These are phyloP conservation scores for Hymenopus coronatus DNA, from an alignment of 2,888 invertebrate species.

Conservation along the genomic window DNA sequence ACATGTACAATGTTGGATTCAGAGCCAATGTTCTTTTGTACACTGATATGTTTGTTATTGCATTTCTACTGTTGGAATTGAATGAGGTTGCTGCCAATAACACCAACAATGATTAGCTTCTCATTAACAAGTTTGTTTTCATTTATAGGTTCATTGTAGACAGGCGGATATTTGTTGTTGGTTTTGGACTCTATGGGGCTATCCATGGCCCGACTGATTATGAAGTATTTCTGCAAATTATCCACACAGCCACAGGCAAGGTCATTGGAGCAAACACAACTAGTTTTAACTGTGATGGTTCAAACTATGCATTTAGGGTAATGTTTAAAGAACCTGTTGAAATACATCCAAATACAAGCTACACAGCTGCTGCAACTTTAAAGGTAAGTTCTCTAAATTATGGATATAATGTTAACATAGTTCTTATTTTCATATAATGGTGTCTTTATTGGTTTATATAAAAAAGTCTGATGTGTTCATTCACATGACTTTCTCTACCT, in stretches of 20 bases:
- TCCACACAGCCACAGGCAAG: slow-evolving; percentile 71
- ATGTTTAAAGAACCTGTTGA: slow-evolving; percentile 84
- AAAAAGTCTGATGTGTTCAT: too few species aligned
- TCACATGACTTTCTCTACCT: too few species aligned
- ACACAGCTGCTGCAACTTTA: slow-evolving; percentile 75
- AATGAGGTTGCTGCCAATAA: too few species aligned
- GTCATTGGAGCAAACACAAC: slow-evolving; percentile 72
- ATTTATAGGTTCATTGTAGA: slow-evolving; percentile 70
- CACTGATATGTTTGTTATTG: too few species aligned
- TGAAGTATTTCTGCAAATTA: slow-evolving; percentile 71
- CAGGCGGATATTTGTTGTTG: slow-evolving; percentile 75
- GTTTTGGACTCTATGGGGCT: slow-evolving; percentile 81
- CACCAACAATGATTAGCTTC: too few species aligned
- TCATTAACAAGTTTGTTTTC: not conserved
- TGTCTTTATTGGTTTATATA: too few species aligned
- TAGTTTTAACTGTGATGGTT: slow-evolving; percentile 75
- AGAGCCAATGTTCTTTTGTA: too few species aligned
- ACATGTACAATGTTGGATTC: too few species aligned
- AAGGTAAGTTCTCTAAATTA: slow-evolving; percentile 53
- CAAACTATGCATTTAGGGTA: slow-evolving; percentile 71
- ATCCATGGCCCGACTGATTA: slow-evolving; percentile 77
- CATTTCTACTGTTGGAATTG: too few species aligned
- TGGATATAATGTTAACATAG: not conserved
- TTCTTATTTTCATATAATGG: too few species aligned
- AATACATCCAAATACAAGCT: slow-evolving; percentile 72